Conservation (phyloP, 2,888 invertebrate species). For the Amphipyra berbera region DNA sequence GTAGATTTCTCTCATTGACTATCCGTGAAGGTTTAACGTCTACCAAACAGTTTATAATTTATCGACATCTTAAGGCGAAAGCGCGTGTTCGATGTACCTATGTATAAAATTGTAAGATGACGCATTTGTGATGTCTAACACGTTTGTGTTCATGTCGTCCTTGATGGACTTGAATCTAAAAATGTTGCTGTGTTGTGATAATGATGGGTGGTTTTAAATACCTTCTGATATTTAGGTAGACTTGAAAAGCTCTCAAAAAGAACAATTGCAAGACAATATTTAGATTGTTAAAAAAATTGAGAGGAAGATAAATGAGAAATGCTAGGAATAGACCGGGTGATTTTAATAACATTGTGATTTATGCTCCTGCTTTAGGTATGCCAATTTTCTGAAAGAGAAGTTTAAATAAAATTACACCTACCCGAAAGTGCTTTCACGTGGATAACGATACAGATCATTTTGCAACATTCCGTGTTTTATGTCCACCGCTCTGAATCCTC, state of each 20-base stretch:
- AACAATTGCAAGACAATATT: neutral
- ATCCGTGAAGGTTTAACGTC: constrained; percentile 13
- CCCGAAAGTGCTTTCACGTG: constrained; percentile 49
- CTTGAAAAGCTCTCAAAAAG: neutral
- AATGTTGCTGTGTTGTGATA: neutral
- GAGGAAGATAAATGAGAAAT: neutral
- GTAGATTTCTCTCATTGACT: constrained; percentile 32
- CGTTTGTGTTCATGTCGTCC: neutral
- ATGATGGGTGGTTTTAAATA: neutral
- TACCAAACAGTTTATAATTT: constrained; percentile 2
- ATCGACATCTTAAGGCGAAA: constrained; percentile 28
- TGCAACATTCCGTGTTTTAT: constrained; percentile 70
- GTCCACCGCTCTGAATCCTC: constrained; percentile 63
- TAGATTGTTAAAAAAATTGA: neutral
- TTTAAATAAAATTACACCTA: neutral
- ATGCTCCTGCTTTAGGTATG: neutral
- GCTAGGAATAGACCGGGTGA: neutral
- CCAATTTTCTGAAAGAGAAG: constrained; percentile 22
- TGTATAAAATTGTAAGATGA: constrained; percentile 38
- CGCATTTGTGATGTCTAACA: constrained; percentile 1
- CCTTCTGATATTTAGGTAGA: neutral
- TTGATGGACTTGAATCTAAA: constrained; percentile 3
- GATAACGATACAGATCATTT: constrained; percentile 52
- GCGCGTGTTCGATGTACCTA: constrained; percentile 32
- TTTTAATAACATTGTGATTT: constrained; percentile 1